Conservation (phyloP, 2,797 vertebrate genomes). For the Agapornis canus region DNA sequence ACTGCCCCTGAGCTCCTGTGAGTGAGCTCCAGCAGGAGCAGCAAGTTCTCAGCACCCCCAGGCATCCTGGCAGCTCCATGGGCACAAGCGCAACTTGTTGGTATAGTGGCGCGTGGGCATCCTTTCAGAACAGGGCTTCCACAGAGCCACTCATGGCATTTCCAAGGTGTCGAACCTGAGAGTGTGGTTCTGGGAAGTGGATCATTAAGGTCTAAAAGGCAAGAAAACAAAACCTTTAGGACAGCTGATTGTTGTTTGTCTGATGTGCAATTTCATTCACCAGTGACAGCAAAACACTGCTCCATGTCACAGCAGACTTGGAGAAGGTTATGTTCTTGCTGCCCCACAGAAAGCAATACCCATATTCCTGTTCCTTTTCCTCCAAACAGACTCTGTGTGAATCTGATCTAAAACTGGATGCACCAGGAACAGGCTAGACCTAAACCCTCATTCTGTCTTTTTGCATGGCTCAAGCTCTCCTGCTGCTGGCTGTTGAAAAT, state of each 20-base stretch:
- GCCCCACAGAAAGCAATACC: background rate
- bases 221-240: background rate
- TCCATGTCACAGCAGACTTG: background rate
- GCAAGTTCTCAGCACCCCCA: background rate
- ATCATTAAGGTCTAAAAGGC: background rate
- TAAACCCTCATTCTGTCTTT: background rate
- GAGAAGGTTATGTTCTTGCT: background rate
- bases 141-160: background rate
- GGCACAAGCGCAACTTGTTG: accelerated
- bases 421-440: background rate
- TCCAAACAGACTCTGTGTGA: background rate
- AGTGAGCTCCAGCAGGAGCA: background rate
- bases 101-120: accelerated
- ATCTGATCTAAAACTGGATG: background rate
- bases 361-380: background rate
- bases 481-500: background rate
- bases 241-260: background rate
- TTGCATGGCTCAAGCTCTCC: background rate
- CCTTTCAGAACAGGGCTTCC: background rate
- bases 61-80: background rate
- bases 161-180: background rate
- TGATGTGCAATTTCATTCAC: background rate
- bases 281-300: background rate
- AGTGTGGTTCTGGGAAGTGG: background rate
- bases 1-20: background rate